Base-by-base conservation (phyloP, 2,113 vertebrate species). In the Passerina amoena region DNA sequence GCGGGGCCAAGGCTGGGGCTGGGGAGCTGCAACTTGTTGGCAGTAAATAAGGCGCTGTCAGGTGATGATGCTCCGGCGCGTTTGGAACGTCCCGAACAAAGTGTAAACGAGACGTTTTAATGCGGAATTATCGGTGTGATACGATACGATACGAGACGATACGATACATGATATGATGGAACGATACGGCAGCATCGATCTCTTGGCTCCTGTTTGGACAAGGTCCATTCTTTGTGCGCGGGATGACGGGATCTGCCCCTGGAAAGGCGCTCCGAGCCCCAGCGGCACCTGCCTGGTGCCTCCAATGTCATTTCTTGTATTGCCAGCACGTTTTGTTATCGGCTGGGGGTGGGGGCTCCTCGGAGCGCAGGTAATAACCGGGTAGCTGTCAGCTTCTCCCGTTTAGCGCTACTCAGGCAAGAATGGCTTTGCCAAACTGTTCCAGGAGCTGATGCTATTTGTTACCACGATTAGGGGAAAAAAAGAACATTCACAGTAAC, bases 401-500 rank as follows among this genome's bases (percentile, higher is more conserved):
- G 22, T 85, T 82, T 75, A 90, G 79, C 89, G 21, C 42, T 6
- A 9, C 61, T 90, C 80, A 89, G 84, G 87, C n/a, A 76, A 89
- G 84, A 76, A 56, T 11, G 73, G 44, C 83, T 92, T 95, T 82
- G 77, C 96, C 93, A 53, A 57, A 90, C 44, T 44, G 50, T 38
- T 93, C 77, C 90, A 54, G 88, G 80, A 95, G 92, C 81, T 89
- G 91, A 70, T 90, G 93, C 82, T 96, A 86, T 97, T 98, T 96
- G 92, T 97, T 92, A 80, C 72, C 69, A 27, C 38, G 71, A 79
- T 75, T 70, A 70, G 42, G 12, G 20, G 10, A 0, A 11, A 47
- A 59, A 77, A 91, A 94, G 76, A 94, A 89, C 83, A 94, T 96
- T 92, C 93, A 83, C 78, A 82, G 61, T 85, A 88, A 95, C 95